Conservation (phyloP, 2,888 invertebrate species). For the Ephialtes manifestator region DNA sequence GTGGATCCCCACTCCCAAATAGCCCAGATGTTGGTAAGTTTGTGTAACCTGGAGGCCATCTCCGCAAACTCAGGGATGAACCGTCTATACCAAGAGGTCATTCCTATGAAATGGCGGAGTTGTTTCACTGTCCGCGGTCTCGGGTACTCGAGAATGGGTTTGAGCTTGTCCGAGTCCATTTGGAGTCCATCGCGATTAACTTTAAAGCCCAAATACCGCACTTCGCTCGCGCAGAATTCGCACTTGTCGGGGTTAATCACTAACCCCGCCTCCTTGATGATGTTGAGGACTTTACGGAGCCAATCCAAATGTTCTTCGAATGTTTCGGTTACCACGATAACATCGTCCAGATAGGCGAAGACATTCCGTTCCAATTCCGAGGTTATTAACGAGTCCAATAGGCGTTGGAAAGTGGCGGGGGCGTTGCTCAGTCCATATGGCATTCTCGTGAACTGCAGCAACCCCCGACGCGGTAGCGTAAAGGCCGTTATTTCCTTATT, state of each 20-base stretch:
- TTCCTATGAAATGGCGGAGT: slow-evolving; percentile 73
- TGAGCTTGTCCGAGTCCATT: slow-evolving; percentile 56
- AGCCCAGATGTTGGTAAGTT: slow-evolving; percentile 50
- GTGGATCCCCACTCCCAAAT: slow-evolving; percentile 28
- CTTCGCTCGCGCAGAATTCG: slow-evolving; percentile 51
- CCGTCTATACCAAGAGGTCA: slow-evolving; percentile 75
- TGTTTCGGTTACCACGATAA: slow-evolving; percentile 50
- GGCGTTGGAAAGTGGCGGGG: slow-evolving; percentile 76
- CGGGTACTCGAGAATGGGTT: slow-evolving; percentile 66
- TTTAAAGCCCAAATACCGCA: slow-evolving; percentile 75
- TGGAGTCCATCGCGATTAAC: slow-evolving; percentile 69
- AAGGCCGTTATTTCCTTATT: not conserved
- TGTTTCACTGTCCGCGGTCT: slow-evolving; percentile 65
- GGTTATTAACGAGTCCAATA: slow-evolving; percentile 74
- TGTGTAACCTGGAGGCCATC: slow-evolving; percentile 65
- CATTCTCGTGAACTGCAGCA: slow-evolving; percentile 75
- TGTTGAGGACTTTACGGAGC: slow-evolving; percentile 22
- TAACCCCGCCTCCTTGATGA: slow-evolving; percentile 25
- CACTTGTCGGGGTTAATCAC: slow-evolving; percentile 48
- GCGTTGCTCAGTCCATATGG: slow-evolving; percentile 75
- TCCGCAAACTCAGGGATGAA: slow-evolving; percentile 70
- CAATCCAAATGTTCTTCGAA: slow-evolving; percentile 57
- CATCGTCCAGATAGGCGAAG: slow-evolving; percentile 67
- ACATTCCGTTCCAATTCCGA: slow-evolving; percentile 56
- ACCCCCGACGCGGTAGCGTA: not conserved